Evolutionary conservation across 2,888 invertebrate genomes (phyloP), one percentile per base, ranked within the genome.

Genomic region (Euproctis similis): DNA sequence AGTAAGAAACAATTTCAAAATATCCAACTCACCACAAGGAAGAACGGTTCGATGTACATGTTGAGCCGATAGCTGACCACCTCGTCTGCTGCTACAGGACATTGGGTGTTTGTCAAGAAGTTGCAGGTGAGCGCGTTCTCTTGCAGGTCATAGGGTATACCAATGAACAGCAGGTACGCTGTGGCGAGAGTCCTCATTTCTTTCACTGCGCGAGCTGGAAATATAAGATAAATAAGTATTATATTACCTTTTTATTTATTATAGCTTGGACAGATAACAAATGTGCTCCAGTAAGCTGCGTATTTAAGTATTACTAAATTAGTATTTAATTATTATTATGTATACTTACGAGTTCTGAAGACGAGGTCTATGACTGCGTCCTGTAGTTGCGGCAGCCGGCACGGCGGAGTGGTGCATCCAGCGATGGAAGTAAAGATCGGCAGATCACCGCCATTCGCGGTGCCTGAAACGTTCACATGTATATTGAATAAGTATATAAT

Each of bases 101-200:
- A 72, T 43, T 54, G 58, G 13, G 60, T 43, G 44, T 70, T 66
- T 2, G 39, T 51, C 0, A 72, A 33, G 44, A 52, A 61, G 43
- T 65, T 58, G 45, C 72, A 72, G 10, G 69, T 63, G 4, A 17
- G 19, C 0, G 55, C 44, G 9, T 58, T 36, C 0, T 34, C 42
- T 0, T 31, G 47, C 11, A 72, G 50, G 24, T 38, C 35, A 30
- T 67, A 64, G 0, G 30, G 23, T 0, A 55, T 14, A 0, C 34
- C n/a, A 0, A 25, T 16, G 0, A 52, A 1, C 6, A 24, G 8
- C 4, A 64, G 3, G 20, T 41, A 54, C 0, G 61, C 71, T 0
- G 46, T 46, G 0, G 64, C 69, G 1, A 52, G 14, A 0, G 69
- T 66, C 6, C 21, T 36, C 67, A 71, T 62, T 0, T 31, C 32